Percentiles rank a stretch among this genome's conserved stretches.
phyloP scores from a whole-genome alignment of 2,888 invertebrate species.

The Dioctria linearis region DNA sequence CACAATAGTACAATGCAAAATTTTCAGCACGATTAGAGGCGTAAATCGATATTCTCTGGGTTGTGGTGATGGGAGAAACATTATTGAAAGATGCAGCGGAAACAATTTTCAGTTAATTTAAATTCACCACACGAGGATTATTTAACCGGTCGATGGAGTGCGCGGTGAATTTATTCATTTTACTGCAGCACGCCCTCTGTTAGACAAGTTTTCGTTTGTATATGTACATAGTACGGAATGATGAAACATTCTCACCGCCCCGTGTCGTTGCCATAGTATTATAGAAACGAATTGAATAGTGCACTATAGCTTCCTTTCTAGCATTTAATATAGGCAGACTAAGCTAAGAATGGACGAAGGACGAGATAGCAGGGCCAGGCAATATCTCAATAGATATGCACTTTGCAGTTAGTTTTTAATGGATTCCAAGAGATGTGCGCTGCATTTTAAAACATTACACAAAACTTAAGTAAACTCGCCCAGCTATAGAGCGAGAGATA shows the following conservation, averaged over 20 bases:
- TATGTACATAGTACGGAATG: no score
- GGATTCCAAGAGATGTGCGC: conserved; percentile 22
- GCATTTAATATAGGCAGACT: no score
- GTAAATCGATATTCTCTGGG: no score
- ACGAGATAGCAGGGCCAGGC: background rate
- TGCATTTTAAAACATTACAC: conserved; percentile 30
- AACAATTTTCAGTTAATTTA: conserved; percentile 50
- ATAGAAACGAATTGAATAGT: no score
- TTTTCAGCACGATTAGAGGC: no score
- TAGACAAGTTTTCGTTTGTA: background rate
- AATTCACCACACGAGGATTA: conserved; percentile 44
- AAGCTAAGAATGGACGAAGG: no score
- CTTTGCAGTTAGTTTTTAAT: conserved; percentile 39
- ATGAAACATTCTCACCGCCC: no score
- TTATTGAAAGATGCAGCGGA: conserved; percentile 22
- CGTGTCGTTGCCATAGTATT: no score
- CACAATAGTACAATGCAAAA: no score
- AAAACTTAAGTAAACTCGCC: conserved; percentile 24
- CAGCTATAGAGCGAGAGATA: background rate
- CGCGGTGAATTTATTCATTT: conserved; percentile 26
- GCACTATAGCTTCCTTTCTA: no score
- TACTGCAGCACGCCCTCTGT: conserved; percentile 4
- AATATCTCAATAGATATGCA: conserved; percentile 30
- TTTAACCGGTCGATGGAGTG: conserved; percentile 9
- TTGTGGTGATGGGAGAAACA: background rate